Base-by-base conservation (phyloP, 2,797 vertebrate species). In the Lithobates sylvaticus region DNA sequence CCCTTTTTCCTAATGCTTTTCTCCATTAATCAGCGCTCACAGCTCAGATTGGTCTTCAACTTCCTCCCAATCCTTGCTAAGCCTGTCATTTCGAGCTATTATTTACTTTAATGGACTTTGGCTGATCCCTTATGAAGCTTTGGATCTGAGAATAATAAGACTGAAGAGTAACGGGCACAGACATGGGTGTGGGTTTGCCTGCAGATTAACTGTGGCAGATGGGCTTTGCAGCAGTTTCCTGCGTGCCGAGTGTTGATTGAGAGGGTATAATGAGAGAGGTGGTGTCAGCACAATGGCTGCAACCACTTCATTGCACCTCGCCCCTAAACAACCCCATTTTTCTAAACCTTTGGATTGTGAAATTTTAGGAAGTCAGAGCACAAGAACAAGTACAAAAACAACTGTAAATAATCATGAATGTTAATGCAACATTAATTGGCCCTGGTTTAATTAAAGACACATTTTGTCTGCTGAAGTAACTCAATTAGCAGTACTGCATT, bases 91-190 rank as follows among this genome's bases (percentile, higher is more conserved):
- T 99, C 97, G 98, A 97, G 95, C 98, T 98, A 98, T 99, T 99
- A 99, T 99, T 99, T 98, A 98, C 97, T 99, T 99, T 99, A 99
- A 99, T 99, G 97, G 98, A 97, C 97, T 99, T 99, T 99, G 97
- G 97, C 97, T 99, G 98, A 99, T 99, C 98, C 97, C 96, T 97
- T 97, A 97, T 95, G 96, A 97, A 97, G 97, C 97, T 97, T 97
- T 97, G 96, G 97, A 98, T 97, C 95, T 96, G 97, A 97, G 97
- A 98, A 99, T 98, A 99, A 99, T 98, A 96, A 96, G 96, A 95
- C 96, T 95, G 93, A 96, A 98, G 97, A 96, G 96, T 96, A 97
- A 96, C 93, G 91, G 96, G 97, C 96, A 96, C 94, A 97, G 97
- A 96, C 96, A 95, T 94, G 96, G 96, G 96, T 95, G 95, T 96